Evolutionary conservation across 2,888 invertebrate species (phyloP).

Genomic region (Dione juno): DNA sequence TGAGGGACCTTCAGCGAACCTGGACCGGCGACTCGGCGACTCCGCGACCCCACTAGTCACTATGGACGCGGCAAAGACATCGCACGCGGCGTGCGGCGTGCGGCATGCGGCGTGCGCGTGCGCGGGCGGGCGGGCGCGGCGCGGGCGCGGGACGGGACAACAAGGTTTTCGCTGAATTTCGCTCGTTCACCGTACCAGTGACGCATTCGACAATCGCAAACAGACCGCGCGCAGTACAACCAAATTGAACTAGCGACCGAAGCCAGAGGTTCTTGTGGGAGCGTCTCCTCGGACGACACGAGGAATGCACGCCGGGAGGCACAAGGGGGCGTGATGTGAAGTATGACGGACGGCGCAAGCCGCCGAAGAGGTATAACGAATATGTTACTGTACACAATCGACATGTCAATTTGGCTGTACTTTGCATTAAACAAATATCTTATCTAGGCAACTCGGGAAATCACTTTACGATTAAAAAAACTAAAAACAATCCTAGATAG

Average conservation of each 20-base stretch:
- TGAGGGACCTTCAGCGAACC: conserved; percentile 83
- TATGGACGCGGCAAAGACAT: conserved; percentile 70
- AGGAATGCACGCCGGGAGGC: conserved; percentile 65
- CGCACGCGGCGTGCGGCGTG: conserved; percentile 28
- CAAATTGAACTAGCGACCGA: conserved; percentile 63
- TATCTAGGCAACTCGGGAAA: conserved; percentile 5
- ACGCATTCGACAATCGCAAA: conserved; percentile 67
- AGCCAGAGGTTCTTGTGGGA: too few species aligned
- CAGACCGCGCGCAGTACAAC: conserved; percentile 72
- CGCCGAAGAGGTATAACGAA: conserved; percentile 69
- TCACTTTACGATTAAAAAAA: neutral
- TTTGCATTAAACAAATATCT: conserved; percentile 49
- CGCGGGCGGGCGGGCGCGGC: neutral
- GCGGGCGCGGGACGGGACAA: conserved; percentile 53
- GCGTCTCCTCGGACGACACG: too few species aligned
- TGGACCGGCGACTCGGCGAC: conserved; percentile 66
- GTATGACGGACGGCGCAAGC: conserved; percentile 62
- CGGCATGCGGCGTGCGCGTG: neutral
- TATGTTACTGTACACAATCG: conserved; percentile 53
- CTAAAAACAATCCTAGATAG: conserved; percentile 19
- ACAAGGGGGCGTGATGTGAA: conserved; percentile 50
- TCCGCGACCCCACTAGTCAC: too few species aligned
- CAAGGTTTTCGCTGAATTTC: conserved; percentile 80
- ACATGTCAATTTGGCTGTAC: conserved; percentile 77
- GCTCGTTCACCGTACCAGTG: conserved; percentile 74